Conservation (phyloP, 2,113 vertebrate genomes). For the Plecturocebus donacophilus region DNA sequence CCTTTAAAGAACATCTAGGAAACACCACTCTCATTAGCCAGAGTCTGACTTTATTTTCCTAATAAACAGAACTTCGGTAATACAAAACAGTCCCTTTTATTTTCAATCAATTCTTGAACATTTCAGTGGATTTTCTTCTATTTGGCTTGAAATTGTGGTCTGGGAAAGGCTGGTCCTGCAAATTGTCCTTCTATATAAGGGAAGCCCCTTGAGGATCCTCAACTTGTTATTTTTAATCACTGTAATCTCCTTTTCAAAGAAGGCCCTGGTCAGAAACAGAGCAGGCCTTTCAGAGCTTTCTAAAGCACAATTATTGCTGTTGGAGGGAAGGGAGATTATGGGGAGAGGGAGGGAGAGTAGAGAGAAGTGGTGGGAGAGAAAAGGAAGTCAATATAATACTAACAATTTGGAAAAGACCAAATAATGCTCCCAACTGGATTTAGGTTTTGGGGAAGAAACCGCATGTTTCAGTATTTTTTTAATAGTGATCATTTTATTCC, state of each 20-base stretch:
- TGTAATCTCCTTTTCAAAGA: slow-evolving; percentile 79
- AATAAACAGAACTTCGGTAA: slow-evolving; percentile 74
- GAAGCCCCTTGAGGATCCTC: slow-evolving; percentile 77
- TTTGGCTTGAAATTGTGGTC: slow-evolving; percentile 75
- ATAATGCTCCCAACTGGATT: background rate
- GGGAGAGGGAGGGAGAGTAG: background rate
- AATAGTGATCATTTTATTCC: slow-evolving; percentile 23
- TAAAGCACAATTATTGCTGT: slow-evolving; percentile 72
- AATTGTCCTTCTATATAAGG: slow-evolving; percentile 71
- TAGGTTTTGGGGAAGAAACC: slow-evolving; percentile 32
- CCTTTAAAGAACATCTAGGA: slow-evolving; percentile 72
- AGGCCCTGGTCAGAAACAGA: slow-evolving; percentile 74
- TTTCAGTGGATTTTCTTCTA: slow-evolving; percentile 70
- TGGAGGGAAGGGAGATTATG: background rate
- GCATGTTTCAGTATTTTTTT: background rate
- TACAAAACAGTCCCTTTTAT: slow-evolving; percentile 66
- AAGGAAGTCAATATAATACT: slow-evolving; percentile 36
- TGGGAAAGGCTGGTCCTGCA: slow-evolving; percentile 69
- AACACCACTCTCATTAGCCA: slow-evolving; percentile 71
- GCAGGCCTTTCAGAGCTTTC: slow-evolving; percentile 76
- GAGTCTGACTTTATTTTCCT: slow-evolving; percentile 73
- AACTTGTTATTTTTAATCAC: slow-evolving; percentile 81
- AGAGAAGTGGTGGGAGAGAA: slow-evolving; percentile 43
- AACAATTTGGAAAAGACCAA: slow-evolving; percentile 44
- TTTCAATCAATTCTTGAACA: slow-evolving; percentile 71